Conservation (phyloP, 1,140 invertebrate genomes). For the Brachionus manjavacas region DNA sequence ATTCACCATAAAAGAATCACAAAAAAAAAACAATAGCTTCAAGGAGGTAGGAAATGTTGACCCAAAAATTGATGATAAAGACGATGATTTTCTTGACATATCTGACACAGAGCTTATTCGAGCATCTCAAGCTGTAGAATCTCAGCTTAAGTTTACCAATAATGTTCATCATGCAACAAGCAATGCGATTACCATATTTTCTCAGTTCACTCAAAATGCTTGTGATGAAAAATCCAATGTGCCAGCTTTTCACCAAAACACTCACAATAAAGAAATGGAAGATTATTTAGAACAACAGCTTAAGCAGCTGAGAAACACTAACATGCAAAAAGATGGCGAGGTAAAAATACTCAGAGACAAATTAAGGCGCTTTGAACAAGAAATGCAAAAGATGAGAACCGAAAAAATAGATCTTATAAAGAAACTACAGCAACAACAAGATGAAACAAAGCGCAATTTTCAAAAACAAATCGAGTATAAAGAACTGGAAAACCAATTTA, state of each 20-base stretch:
- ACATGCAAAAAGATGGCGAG: slow-evolving; percentile 42
- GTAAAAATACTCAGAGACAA: slow-evolving; percentile 40
- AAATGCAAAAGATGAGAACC: background rate
- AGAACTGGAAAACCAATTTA: slow-evolving; percentile 32
- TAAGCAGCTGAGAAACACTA: background rate
- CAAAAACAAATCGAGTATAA: slow-evolving; percentile 42
- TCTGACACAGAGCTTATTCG: slow-evolving; percentile 36
- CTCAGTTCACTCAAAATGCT: slow-evolving; percentile 7
- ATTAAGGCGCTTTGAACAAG: slow-evolving; percentile 34
- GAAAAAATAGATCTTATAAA: slow-evolving; percentile 32
- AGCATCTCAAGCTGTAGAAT: slow-evolving; percentile 38
- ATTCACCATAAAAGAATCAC: background rate
- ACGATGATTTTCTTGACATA: slow-evolving; percentile 38
- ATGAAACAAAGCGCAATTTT: background rate
- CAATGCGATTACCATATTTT: slow-evolving; percentile 35
- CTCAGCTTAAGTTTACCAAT: slow-evolving; percentile 32
- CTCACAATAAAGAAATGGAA: background rate
- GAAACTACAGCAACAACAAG: slow-evolving; percentile 18
- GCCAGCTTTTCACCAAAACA: background rate
- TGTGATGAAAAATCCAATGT: background rate
- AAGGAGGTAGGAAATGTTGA: background rate
- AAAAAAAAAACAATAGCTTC: background rate
- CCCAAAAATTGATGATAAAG: background rate
- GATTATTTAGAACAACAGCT: background rate
- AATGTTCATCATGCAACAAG: slow-evolving; percentile 38